Evolutionary conservation across 2,113 vertebrate species (phyloP).

Genomic region (Mungos mungo): DNA sequence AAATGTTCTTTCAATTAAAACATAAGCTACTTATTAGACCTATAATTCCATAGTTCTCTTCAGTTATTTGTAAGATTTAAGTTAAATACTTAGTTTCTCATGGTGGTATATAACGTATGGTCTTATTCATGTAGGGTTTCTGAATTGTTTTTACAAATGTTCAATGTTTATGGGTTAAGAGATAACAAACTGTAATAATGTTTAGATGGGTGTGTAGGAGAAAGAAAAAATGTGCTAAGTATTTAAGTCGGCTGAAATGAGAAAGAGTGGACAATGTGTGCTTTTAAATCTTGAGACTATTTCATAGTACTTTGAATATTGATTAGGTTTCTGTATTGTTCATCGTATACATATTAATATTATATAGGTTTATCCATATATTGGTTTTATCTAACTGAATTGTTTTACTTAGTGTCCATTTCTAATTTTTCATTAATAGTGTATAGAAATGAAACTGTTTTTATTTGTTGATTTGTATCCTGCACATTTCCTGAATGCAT

Average conservation of each 20-base stretch:
- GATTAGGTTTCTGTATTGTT: conserved; percentile 4
- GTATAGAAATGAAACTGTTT: not conserved
- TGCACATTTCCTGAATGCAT: not conserved
- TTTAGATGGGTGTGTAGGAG: not conserved
- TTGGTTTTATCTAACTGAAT: not conserved
- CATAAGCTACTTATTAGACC: not conserved
- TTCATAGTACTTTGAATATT: conserved; percentile 45
- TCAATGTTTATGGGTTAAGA: not conserved
- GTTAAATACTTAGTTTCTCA: conserved; percentile 18
- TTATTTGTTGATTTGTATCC: not conserved
- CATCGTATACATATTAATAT: not conserved
- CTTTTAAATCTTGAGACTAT: conserved; percentile 29
- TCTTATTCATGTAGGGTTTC: not conserved
- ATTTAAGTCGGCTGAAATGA: not conserved
- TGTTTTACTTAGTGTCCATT: conserved; percentile 27
- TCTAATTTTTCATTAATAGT: not conserved
- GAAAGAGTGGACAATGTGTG: not conserved
- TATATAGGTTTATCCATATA: not conserved
- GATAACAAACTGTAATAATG: not conserved
- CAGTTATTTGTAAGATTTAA: conserved; percentile 29
- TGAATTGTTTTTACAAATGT: not conserved
- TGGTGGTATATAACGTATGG: not conserved
- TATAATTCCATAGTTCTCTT: conserved; percentile 27
- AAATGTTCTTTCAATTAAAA: conserved; percentile 35
- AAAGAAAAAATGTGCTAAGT: not conserved